Conservation (phyloP, 92 coral and sea anemone species). For the Pocillopora meandrina region DNA sequence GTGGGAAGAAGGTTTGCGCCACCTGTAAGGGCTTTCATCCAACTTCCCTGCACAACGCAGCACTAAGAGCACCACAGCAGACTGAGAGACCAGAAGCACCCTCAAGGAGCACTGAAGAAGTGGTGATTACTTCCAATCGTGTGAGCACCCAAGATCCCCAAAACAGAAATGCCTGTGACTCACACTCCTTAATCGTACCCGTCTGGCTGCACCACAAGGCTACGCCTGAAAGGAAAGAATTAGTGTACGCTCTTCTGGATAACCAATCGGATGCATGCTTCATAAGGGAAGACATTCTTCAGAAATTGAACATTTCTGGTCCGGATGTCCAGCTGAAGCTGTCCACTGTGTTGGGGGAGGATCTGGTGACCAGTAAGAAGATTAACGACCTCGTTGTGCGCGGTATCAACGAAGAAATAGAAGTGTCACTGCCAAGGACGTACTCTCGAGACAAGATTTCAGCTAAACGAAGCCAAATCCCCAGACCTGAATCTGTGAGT, state of each 20-base stretch:
- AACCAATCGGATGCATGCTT: conserved; percentile 62
- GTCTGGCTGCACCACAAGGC: conserved; percentile 46
- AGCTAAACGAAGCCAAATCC: conserved; percentile 50
- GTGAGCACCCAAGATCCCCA: neutral
- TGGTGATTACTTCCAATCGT: neutral
- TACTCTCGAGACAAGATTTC: conserved; percentile 57
- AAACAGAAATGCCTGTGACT: conserved; percentile 5
- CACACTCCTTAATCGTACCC: conserved; percentile 54
- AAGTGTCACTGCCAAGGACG: conserved; percentile 41
- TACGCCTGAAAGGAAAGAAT: conserved; percentile 1
- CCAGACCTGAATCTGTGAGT: conserved; percentile 51
- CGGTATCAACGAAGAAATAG: conserved; percentile 32
- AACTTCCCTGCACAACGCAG: conserved; percentile 37
- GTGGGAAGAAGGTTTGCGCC: conserved; percentile 13
- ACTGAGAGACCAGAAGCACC: neutral
- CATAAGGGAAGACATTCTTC: conserved; percentile 22
- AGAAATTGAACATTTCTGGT: conserved; percentile 20
- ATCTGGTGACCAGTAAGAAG: conserved; percentile 35
- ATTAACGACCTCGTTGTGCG: conserved; percentile 43
- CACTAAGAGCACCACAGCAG: neutral
- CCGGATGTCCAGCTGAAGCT: conserved; percentile 47
- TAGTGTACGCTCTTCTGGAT: conserved; percentile 51
- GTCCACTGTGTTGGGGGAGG: conserved; percentile 51
- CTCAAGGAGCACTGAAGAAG: neutral
- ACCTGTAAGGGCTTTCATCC: conserved; percentile 44